These are phyloP conservation scores for Crotalus horridus DNA, from an alignment of 2,113 vertebrate genomes.

Conservation along the genomic window DNA sequence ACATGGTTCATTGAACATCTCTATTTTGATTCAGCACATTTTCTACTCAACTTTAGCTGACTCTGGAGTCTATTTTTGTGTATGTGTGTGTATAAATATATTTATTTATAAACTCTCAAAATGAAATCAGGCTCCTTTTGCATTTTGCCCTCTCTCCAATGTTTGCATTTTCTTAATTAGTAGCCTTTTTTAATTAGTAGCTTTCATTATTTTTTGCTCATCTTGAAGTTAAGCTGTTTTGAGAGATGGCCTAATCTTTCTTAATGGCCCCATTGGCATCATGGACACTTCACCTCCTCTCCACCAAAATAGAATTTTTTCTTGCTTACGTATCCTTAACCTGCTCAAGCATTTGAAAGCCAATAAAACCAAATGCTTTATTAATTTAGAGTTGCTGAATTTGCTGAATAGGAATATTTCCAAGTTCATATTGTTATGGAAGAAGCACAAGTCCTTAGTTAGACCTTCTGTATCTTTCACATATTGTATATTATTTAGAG, in stretches of 20 bases:
- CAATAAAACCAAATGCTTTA: conserved; percentile 45
- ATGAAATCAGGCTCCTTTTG: conserved; percentile 38
- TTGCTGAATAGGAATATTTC: conserved; percentile 67
- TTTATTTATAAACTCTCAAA: conserved; percentile 27
- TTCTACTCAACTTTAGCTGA: conserved; percentile 15
- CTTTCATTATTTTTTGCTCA: conserved; percentile 42
- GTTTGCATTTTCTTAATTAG: conserved; percentile 51
- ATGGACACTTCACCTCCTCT: conserved; percentile 45
- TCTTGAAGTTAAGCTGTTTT: conserved; percentile 45
- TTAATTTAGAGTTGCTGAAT: conserved; percentile 59
- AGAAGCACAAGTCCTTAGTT: not conserved
- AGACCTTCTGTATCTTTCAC: not conserved
- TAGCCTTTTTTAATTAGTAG: conserved; percentile 50
- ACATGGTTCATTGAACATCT: not conserved
- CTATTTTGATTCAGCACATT: conserved; percentile 12
- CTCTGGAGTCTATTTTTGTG: not conserved
- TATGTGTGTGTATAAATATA: not conserved
- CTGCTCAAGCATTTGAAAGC: conserved; percentile 61
- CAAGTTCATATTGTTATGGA: conserved; percentile 60
- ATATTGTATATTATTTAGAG: not conserved
- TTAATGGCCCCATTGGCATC: conserved; percentile 49
- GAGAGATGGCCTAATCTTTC: conserved; percentile 54
- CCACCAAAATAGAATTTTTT: conserved; percentile 47
- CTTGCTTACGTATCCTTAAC: conserved; percentile 59
- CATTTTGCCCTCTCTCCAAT: conserved; percentile 40